Evolutionary conservation across 2,888 invertebrate genomes (phyloP).

Genomic region (Pristionchus arcanus): DNA sequence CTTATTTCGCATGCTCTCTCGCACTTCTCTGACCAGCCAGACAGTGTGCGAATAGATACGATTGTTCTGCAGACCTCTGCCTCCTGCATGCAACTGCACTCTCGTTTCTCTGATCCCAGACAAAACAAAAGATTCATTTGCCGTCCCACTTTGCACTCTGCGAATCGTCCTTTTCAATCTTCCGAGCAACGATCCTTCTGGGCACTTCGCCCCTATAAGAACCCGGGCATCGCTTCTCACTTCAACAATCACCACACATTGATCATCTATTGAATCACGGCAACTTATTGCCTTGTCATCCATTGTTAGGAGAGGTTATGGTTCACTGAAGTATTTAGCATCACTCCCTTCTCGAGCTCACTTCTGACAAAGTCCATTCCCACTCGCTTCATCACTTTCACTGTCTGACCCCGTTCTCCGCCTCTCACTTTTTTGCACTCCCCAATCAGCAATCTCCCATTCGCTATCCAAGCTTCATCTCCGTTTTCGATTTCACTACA

Average conservation of each 20-base stretch:
- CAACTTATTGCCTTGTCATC: no score
- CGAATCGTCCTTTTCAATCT: slow-evolving; percentile 10
- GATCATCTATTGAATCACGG: no score
- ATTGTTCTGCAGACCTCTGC: background rate
- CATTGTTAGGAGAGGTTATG: no score
- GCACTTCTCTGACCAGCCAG: background rate
- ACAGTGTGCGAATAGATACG: background rate
- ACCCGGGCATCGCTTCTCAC: background rate
- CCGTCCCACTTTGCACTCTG: background rate
- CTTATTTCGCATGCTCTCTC: background rate
- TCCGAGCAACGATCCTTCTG: background rate
- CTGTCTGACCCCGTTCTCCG: slow-evolving; percentile 35
- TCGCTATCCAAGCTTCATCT: background rate
- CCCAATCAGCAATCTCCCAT: background rate
- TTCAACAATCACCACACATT: no score
- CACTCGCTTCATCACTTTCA: background rate
- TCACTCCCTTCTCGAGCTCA: background rate
- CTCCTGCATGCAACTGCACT: background rate
- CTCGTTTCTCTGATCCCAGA: background rate
- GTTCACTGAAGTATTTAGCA: background rate
- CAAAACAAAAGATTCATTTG: background rate
- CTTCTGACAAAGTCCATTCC: background rate
- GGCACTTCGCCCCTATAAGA: background rate
- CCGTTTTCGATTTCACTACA: slow-evolving; percentile 2
- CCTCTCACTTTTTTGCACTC: slow-evolving; percentile 2